Evolutionary conservation across 2,888 invertebrate genomes (phyloP).

Genomic region (Meloe dianella): DNA sequence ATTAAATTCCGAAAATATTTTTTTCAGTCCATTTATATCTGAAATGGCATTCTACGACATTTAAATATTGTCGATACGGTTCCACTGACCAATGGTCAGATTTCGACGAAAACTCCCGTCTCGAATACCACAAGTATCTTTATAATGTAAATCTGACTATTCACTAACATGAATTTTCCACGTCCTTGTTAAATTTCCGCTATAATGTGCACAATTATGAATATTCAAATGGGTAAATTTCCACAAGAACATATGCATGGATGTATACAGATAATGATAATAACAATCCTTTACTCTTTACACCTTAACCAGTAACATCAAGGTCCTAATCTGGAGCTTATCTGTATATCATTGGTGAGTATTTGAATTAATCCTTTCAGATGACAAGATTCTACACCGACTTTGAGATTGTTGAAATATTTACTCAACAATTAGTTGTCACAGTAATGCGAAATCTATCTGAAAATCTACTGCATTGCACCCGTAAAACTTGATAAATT

Average conservation of each 20-base stretch:
- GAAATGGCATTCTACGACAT: conserved; percentile 22
- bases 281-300: neutral
- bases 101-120: too few species aligned
- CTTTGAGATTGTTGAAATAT: too few species aligned
- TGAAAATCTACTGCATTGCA: too few species aligned
- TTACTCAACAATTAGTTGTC: too few species aligned
- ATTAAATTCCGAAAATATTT: conserved; percentile 33
- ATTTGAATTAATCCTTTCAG: neutral
- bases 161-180: conserved; percentile 27
- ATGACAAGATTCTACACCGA: neutral
- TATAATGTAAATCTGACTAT: conserved; percentile 30
- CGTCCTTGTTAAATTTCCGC: conserved; percentile 32
- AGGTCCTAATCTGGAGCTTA: neutral
- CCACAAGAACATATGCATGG: conserved; percentile 26
- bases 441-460: too few species aligned
- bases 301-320: neutral
- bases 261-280: neutral
- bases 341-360: neutral
- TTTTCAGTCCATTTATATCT: neutral
- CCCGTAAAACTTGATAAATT: too few species aligned
- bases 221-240: conserved; percentile 26
- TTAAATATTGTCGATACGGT: conserved; percentile 16
- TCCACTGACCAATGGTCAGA: too few species aligned
- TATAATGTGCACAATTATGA: conserved; percentile 30
- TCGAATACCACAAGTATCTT: too few species aligned